A percentile compares a stretch with the other conserved stretches of the same genome.
Conservation (phyloP, 2,113 vertebrate species). For the Microcebus lehilahytsara region DNA sequence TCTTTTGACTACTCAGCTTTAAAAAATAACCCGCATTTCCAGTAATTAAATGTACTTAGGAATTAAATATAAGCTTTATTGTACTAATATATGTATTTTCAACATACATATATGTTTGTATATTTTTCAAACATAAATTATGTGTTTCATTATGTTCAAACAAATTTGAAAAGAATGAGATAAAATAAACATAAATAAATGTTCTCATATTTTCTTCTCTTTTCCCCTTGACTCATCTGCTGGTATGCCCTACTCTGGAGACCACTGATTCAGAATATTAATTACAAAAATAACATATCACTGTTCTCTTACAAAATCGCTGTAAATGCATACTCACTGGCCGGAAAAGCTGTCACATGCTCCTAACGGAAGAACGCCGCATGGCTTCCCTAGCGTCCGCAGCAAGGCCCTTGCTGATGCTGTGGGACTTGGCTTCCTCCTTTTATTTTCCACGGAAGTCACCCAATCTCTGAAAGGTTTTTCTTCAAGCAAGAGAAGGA, state of each 20-base stretch:
- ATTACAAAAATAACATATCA: background rate
- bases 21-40: background rate
- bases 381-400: accelerated
- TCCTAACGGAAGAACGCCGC: background rate
- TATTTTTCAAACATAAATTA: background rate
- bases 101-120: background rate
- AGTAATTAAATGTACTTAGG: background rate
- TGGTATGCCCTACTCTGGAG: background rate
- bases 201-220: background rate
- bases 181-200: background rate
- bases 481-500: slow-evolving; percentile 99
- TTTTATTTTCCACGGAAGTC: slow-evolving; percentile 89
- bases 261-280: background rate
- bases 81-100: background rate
- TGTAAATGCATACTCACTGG: background rate
- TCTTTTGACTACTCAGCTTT: background rate
- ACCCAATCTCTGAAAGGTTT: slow-evolving; percentile 98
- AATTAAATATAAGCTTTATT: background rate
- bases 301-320: background rate
- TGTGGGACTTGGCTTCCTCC: background rate
- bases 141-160: background rate
- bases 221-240: background rate
- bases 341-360: background rate
- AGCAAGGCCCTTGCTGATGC: background rate
- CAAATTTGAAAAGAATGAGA: background rate